Conservation (phyloP, 2,113 vertebrate genomes). For the Psophia crepitans region DNA sequence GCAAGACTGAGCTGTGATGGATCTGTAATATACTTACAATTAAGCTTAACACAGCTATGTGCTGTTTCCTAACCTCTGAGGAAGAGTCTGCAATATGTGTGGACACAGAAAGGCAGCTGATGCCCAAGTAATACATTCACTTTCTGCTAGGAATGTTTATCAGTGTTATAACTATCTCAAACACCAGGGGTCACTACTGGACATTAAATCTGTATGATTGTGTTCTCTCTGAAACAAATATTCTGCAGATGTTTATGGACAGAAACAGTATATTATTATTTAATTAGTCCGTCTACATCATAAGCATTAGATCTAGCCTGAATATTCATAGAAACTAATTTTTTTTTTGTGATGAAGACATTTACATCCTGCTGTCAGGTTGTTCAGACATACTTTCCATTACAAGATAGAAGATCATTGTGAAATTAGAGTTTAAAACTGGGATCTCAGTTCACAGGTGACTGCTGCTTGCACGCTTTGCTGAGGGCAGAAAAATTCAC, state of each 20-base stretch:
- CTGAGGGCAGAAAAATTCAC: background rate
- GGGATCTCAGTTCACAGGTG: background rate
- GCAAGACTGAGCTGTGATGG: background rate
- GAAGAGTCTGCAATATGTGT: background rate
- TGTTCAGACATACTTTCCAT: background rate
- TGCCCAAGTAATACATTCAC: rapidly evolving
- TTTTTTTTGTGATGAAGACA: background rate
- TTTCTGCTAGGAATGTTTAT: background rate
- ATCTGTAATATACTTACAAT: background rate
- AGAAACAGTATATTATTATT: background rate
- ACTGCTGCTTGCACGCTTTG: background rate
- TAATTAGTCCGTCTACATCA: background rate
- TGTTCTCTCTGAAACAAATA: background rate
- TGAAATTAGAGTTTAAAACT: background rate
- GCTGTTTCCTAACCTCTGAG: background rate
- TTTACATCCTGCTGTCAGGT: background rate
- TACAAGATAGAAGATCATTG: background rate
- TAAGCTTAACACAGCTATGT: background rate
- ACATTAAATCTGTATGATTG: background rate
- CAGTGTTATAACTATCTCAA: background rate
- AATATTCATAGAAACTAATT: background rate
- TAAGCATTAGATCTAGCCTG: background rate
- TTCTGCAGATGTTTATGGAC: background rate
- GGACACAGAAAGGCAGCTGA: background rate
- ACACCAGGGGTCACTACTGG: background rate